Conservation (phyloP, 2,113 vertebrate genomes). For the Percopsis transmontana region DNA sequence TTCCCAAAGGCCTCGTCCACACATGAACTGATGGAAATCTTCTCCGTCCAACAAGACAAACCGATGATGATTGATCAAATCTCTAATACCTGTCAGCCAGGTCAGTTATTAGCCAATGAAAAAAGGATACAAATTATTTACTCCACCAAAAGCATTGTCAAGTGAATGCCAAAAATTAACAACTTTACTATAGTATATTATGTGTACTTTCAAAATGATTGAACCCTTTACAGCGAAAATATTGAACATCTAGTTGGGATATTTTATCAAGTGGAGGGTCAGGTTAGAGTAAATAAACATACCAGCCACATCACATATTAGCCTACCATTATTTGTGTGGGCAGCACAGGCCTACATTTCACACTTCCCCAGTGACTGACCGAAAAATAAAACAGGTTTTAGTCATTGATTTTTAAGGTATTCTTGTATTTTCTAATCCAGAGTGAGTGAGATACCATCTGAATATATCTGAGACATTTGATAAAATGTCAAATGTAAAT, state of each 20-base stretch:
- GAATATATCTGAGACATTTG: not conserved
- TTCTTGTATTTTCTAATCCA: not conserved
- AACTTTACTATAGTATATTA: not conserved
- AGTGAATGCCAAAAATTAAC: no score
- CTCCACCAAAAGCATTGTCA: not conserved
- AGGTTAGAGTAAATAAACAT: no score
- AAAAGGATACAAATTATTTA: not conserved
- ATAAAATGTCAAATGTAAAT: not conserved
- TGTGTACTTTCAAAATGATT: no score
- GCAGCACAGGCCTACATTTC: not conserved
- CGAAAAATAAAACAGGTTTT: not conserved
- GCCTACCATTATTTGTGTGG: no score
- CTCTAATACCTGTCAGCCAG: constrained; percentile 27
- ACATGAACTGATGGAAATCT: constrained; percentile 59
- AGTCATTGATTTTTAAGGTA: no score
- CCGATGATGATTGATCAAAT: constrained; percentile 9
- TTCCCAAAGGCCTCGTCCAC: constrained; percentile 33
- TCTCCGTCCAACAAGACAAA: constrained; percentile 36
- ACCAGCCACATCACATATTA: no score
- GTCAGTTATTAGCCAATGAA: constrained; percentile 26
- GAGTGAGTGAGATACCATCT: not conserved
- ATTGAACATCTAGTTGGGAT: no score
- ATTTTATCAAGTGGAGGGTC: no score
- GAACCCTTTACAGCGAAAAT: not conserved
- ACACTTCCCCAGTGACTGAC: not conserved